Percentiles rank a stretch among this genome's conserved stretches.
phyloP scores from a whole-genome alignment of 1,140 invertebrate species.

The Sinonovacula constricta region DNA sequence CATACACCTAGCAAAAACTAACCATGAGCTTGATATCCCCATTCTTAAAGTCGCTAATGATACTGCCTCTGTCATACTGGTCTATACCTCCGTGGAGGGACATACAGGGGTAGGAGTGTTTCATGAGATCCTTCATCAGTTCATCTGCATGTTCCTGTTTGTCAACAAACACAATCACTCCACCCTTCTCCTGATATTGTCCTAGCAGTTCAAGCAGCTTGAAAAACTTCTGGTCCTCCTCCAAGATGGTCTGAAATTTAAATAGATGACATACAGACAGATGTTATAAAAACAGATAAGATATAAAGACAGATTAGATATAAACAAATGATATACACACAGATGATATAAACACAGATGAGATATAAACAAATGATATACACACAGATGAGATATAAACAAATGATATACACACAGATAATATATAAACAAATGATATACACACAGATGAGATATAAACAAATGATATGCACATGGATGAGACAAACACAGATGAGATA shows the following conservation, averaged over 20 bases:
- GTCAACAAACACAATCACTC: constrained; percentile 98
- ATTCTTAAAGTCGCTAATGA: constrained; percentile 98
- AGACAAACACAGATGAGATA: too few relatives aligned
- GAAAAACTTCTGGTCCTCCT: constrained; percentile 98
- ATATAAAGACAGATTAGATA: not conserved
- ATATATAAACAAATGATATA: too few relatives aligned
- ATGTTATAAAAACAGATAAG: not conserved
- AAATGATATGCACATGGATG: too few relatives aligned
- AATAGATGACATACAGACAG: too few relatives aligned
- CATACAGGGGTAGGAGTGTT: constrained; percentile 96
- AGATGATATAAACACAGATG: too few relatives aligned
- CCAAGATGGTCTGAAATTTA: constrained; percentile 71
- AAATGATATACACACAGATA: too few relatives aligned
- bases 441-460: too few relatives aligned
- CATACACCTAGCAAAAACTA: too few relatives aligned
- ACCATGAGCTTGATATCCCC: constrained; percentile 87
- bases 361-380: too few relatives aligned
- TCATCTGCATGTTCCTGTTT: constrained; percentile 99
- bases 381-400: too few relatives aligned
- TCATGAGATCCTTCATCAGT: constrained; percentile 96
- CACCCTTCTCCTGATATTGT: constrained; percentile 95
- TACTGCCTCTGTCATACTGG: constrained; percentile 99
- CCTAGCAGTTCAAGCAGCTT: constrained; percentile 98
- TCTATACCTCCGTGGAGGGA: constrained; percentile 99
- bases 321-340: too few relatives aligned